Base-by-base conservation (phyloP, 2,888 invertebrate genomes). In the Lycophotia porphyrea region DNA sequence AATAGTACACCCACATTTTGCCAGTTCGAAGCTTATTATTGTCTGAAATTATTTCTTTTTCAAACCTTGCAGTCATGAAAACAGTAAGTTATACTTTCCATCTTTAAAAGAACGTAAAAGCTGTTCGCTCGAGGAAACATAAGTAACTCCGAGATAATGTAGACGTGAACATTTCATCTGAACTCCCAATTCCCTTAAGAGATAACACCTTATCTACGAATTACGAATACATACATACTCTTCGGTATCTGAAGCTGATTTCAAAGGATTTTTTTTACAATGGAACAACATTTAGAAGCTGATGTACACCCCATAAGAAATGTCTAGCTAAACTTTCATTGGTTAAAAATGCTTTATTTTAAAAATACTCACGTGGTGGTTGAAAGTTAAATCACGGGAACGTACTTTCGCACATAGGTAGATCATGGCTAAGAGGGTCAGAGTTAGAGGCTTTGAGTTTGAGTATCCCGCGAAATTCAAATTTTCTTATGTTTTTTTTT, bases 101-200 rank as follows among this genome's bases (percentile, higher is more conserved):
- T 70, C 71, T 80, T 49, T 58, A 55, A 65, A 80, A 65, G 21
- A 24, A 65, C 47, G 55, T 63, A 67, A 81, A 55, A 47, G 27
- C 47, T n/a, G 15, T n/a, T 64, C 55, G 21, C 42, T 58, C 42
- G 21, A 27, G 47, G 55, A 76, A 67, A 67, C 68, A 52, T 75
- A 81, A 81, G 81, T 58, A 34, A 80, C 77, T 60, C 63, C 9
- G 15, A 13, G 81, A 69, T 66, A 71, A 81, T 55, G 63, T 63
- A 58, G 74, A 74, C 8, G 36, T 39, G 65, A 81, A 81, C 61
- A 82, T 82, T 81, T 76, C 80, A 81, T 80, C 82, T 76, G 31
- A 82, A 68, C 21, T 71, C 77, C 44, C 76, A 76, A 80, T 82
- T 82, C 80, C 67, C 80, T 36, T 0, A 82, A 1, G 64, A 82